Evolutionary conservation across 2,113 vertebrate genomes (phyloP).

Genomic region (Motacilla tschutschensis): DNA sequence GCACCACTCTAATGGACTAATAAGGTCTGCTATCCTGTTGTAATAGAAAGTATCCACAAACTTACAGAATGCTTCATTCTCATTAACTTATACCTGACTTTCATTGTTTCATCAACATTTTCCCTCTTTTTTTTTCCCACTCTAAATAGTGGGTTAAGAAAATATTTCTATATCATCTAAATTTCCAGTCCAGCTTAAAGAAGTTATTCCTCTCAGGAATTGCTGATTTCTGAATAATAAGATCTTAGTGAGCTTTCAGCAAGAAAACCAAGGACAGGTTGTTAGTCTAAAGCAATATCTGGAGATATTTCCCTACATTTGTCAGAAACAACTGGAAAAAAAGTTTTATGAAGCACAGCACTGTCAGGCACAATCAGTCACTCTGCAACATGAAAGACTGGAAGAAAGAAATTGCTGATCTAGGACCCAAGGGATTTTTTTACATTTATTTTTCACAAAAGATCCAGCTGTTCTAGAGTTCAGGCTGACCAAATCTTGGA

Average conservation of each 20-base stretch:
- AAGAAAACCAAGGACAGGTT: background rate
- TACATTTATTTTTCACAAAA: slow-evolving; percentile 8
- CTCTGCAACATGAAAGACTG: background rate
- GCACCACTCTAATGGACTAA: background rate
- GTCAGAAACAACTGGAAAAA: background rate
- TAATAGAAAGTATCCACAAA: background rate
- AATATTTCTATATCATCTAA: background rate
- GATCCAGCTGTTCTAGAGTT: slow-evolving; percentile 24
- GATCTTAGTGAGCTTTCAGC: background rate
- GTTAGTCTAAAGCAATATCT: background rate
- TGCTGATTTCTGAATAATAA: background rate
- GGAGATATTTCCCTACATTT: background rate
- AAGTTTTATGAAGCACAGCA: background rate
- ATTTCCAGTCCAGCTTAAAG: background rate
- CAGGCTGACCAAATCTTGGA: background rate
- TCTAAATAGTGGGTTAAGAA: background rate
- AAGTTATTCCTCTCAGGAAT: background rate
- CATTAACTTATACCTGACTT: background rate
- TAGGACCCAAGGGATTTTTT: background rate
- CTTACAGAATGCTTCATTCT: background rate
- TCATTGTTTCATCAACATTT: background rate
- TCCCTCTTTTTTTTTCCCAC: background rate
- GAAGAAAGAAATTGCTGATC: background rate
- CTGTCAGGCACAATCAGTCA: background rate
- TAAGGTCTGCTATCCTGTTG: background rate